Percentiles rank a stretch among this genome's conserved stretches.
These are phyloP conservation scores for Telenomus remus DNA, from an alignment of 1,140 invertebrate genomes.

Conservation along the genomic window DNA sequence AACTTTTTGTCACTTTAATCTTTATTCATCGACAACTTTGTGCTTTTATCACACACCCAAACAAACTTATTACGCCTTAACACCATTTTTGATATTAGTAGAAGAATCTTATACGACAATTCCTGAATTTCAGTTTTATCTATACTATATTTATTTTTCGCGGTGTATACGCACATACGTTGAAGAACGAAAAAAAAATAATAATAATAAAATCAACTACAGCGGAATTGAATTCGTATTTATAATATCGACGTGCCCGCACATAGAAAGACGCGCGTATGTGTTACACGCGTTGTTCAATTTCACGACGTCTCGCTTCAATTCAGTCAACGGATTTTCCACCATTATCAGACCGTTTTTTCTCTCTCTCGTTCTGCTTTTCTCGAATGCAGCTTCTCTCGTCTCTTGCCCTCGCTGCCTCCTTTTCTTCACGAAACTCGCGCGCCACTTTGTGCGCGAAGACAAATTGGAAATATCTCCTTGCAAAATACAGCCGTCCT, in stretches of 20 bases:
- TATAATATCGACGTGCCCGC: conserved; percentile 35
- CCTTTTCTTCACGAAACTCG: conserved; percentile 56
- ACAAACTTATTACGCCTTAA: no score
- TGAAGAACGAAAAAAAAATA: no score
- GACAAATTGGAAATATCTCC: conserved; percentile 73
- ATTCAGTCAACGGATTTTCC: conserved; percentile 72
- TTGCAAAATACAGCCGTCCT: conserved; percentile 59
- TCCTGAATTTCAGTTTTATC: no score
- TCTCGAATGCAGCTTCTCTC: conserved; percentile 38
- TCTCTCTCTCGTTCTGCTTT: conserved; percentile 22
- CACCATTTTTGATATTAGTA: no score
- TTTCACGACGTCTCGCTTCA: conserved; percentile 72
- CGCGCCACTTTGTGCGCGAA: conserved; percentile 69
- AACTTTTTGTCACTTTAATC: no score
- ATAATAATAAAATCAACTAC: no score
- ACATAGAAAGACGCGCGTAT: conserved; percentile 31
- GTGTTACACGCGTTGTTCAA: conserved; percentile 73
- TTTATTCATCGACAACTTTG: no score
- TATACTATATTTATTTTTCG: no score
- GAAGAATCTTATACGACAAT: no score
- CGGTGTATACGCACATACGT: no score
- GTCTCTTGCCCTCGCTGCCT: conserved; percentile 49
- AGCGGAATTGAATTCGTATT: background rate
- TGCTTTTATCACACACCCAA: no score
- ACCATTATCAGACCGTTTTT: conserved; percentile 66